phyloP scores from a whole-genome alignment of 2,113 vertebrate species.

The Heliornis fulica region DNA sequence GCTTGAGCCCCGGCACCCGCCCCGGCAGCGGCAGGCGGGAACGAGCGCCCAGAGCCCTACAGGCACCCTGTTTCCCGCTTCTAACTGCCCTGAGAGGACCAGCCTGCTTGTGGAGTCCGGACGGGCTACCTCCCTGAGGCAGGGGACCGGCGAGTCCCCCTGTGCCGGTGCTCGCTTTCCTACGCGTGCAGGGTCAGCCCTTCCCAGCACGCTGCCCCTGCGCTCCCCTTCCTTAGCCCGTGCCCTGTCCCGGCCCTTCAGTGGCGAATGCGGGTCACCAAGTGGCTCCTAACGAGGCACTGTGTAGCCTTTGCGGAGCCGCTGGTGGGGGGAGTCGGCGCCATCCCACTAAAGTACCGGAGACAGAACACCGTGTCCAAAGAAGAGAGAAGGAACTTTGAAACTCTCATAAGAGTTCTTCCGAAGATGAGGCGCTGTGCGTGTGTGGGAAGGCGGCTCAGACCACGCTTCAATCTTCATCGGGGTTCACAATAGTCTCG shows the following conservation, averaged over 20 bases:
- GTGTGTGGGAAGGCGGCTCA: neutral
- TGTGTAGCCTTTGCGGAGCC: neutral
- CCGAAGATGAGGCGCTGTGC: neutral
- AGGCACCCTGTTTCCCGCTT: neutral
- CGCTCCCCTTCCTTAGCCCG: too few relatives aligned
- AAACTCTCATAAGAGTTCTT: neutral
- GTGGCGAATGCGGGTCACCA: neutral
- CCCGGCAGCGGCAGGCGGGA: too few relatives aligned
- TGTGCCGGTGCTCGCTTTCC: accelerated
- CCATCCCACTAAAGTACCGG: neutral
- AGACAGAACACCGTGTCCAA: neutral
- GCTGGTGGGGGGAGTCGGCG: neutral
- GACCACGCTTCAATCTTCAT: neutral
- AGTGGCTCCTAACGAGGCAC: neutral
- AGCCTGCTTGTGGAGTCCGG: neutral
- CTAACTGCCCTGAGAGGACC: neutral
- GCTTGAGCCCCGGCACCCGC: neutral
- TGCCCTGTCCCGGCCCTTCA: neutral
- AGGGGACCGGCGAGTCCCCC: neutral
- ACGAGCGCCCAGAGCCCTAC: neutral
- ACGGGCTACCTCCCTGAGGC: neutral
- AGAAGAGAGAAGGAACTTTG: neutral
- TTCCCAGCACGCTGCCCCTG: accelerated
- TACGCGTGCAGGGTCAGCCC: neutral
- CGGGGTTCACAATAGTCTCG: neutral